These are phyloP conservation scores for Oreocharis arfaki DNA, from an alignment of 2,113 vertebrate species.

Conservation along the genomic window DNA sequence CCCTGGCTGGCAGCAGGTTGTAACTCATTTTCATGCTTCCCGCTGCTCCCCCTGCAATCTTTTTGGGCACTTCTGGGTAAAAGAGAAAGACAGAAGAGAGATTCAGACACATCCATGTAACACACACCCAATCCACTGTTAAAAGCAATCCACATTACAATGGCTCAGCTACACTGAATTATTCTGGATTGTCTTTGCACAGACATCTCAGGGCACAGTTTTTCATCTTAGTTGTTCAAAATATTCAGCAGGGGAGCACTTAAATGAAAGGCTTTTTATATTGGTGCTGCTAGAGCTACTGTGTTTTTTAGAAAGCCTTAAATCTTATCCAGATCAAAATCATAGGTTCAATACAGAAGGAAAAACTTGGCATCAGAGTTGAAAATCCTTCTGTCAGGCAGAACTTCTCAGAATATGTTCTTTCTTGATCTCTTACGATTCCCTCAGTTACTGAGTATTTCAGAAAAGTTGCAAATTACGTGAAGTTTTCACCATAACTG, in stretches of 20 bases:
- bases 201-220: neutral
- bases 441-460: neutral
- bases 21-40: constrained; percentile 17
- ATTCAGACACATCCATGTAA: neutral
- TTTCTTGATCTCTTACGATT: neutral
- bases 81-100: neutral
- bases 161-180: neutral
- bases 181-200: neutral
- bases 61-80: neutral
- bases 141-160: neutral
- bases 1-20: neutral
- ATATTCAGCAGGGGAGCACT: neutral
- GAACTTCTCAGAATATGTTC: neutral
- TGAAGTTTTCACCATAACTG: neutral
- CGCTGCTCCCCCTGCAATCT: neutral
- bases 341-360: neutral
- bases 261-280: neutral
- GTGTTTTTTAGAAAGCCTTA: neutral
- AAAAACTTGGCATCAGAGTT: neutral
- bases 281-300: neutral
- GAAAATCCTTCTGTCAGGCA: neutral
- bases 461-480: neutral
- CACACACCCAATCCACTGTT: neutral
- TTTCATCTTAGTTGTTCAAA: neutral
- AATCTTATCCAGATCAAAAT: neutral